Percentiles rank a stretch among this genome's conserved stretches.
Evolutionary conservation across 2,888 invertebrate species (phyloP).

Genomic region (Archaeoteleia sp.): DNA sequence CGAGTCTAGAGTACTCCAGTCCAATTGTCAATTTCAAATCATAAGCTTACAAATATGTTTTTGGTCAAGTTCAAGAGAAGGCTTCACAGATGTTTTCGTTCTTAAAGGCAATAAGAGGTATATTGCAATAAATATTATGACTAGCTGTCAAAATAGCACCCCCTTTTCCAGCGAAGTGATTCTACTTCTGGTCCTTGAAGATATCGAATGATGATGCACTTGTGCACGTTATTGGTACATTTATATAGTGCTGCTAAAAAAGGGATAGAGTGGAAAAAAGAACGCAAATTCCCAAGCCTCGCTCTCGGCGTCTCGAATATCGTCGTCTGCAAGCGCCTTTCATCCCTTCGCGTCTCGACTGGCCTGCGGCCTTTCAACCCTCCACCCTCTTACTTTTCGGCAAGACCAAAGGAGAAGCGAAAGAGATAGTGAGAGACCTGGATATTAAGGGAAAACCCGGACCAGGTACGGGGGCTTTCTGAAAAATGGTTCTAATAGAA

Average conservation of each 20-base stretch:
- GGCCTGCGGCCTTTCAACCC: conserved; percentile 49
- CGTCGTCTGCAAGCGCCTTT: conserved; percentile 46
- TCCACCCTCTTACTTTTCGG: conserved; percentile 41
- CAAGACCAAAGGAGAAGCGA: conserved; percentile 42
- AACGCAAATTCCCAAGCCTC: conserved; percentile 43
- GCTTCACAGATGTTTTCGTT: too few species aligned
- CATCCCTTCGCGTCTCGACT: conserved; percentile 42
- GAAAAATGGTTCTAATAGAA: conserved; percentile 59
- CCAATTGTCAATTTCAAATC: too few species aligned
- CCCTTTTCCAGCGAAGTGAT: conserved; percentile 10
- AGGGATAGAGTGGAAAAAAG: conserved; percentile 12
- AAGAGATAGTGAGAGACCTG: conserved; percentile 48
- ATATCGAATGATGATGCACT: conserved; percentile 42
- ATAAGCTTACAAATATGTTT: too few species aligned
- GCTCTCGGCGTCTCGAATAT: conserved; percentile 50
- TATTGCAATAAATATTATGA: conserved; percentile 10
- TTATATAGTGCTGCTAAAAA: conserved; percentile 47
- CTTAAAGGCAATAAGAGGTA: too few species aligned
- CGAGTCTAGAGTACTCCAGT: too few species aligned
- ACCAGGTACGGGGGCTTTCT: conserved; percentile 48
- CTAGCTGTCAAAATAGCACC: conserved; percentile 22
- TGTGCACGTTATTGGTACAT: conserved; percentile 45
- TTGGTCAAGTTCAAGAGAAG: too few species aligned
- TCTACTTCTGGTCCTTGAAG: conserved; percentile 29
- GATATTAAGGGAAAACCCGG: conserved; percentile 48